Conservation (phyloP, 2,888 invertebrate species). For the Ectobius pallidus region DNA sequence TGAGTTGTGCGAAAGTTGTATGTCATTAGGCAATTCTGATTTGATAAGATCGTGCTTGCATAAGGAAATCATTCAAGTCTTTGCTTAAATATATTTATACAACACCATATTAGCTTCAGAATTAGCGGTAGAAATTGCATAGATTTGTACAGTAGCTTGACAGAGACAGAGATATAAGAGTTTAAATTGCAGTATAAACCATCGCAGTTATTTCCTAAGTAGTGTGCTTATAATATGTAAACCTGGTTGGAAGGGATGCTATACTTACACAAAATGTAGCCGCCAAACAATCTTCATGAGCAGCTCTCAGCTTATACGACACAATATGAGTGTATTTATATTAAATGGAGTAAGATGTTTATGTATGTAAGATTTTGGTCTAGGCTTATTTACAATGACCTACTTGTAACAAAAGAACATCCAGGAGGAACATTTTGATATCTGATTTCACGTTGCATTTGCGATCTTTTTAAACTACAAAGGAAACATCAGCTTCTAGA, state of each 20-base stretch:
- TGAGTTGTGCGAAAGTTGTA: too few relatives aligned
- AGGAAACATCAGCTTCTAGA: too few relatives aligned
- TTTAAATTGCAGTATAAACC: background rate
- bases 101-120: background rate
- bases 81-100: too few relatives aligned
- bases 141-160: background rate
- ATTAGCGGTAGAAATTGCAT: background rate
- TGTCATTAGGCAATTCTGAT: too few relatives aligned
- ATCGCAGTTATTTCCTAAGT: background rate
- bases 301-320: background rate
- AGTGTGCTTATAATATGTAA: too few relatives aligned
- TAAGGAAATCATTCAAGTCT: too few relatives aligned
- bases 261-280: slow-evolving; percentile 9
- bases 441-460: too few relatives aligned
- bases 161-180: background rate
- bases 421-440: too few relatives aligned
- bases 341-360: background rate
- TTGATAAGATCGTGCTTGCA: too few relatives aligned
- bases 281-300: background rate
- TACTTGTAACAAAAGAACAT: too few relatives aligned
- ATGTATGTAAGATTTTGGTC: background rate
- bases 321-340: background rate
- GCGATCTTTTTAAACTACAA: too few relatives aligned
- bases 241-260: too few relatives aligned
- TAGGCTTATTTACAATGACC: background rate